Base-by-base conservation (phyloP, 2,888 invertebrate species). In the Oxytorus armatus region DNA sequence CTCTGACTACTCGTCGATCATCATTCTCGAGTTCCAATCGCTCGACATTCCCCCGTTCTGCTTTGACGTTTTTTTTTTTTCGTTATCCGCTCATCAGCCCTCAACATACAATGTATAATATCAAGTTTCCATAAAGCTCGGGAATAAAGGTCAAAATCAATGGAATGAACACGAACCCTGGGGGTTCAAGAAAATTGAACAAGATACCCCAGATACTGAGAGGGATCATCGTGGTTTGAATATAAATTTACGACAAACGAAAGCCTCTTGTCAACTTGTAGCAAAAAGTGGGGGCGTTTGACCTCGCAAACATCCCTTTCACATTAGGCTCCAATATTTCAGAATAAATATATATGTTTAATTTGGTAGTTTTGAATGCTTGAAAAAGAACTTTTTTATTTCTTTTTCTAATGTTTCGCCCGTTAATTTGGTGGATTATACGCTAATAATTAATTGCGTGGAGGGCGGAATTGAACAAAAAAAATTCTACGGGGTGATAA, bases 131-230 rank as follows among this genome's bases (percentile, higher is more conserved):
- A 33, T 47, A 47, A 68, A 69, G 69, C 69, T 63, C 44, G 29
- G 33, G 53, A 44, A 33, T 18, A 33, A 77, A 72, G 53, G 53
- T 47, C 25, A 33, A 77, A 72, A 69, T 77, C 77, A 70, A 70
- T 77, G 70, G 47, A 53, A n/a, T 25, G 70, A 72, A 72, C 63
- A 39, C 57, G 65, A 77, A 39, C 55, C 25, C 14, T 8, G 47
- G 42, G 47, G 77, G 14, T 57, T 65, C n/a, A 65, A 44, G 39
- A 57, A 70, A 70, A 57, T 65, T 57, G 70, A 23, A 53, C 44
- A 70, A 47, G 36, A 49, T 47, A 59, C 23, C 10, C 39, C 10
- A 3, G 39, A 39, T 10, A 36, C 65, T 21, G 61, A 42, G 61
- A 36, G 21, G n/a, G 29, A 53, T 57, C 66, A 10, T 7, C 57